Evolutionary conservation across 2,888 invertebrate species (phyloP).

Genomic region (Ectemnius continuus): DNA sequence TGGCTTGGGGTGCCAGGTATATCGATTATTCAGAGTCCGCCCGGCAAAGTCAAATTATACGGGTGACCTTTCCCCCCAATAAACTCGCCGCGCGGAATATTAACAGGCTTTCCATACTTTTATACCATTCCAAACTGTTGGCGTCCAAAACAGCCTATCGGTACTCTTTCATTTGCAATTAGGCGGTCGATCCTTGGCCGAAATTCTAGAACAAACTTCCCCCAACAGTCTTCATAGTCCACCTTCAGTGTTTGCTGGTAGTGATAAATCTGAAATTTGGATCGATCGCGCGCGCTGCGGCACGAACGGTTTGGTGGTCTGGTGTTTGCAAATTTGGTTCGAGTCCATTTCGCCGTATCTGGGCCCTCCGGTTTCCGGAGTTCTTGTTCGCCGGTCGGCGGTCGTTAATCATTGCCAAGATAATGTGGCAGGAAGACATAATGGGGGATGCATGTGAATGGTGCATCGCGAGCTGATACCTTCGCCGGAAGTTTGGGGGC

Average conservation of each 20-base stretch:
- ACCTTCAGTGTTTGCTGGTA: conserved; percentile 26
- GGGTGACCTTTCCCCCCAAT: conserved; percentile 59
- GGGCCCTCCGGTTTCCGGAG: conserved; percentile 36
- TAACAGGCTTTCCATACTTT: conserved; percentile 39
- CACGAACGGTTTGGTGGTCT: conserved; percentile 9
- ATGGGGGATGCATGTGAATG: conserved; percentile 49
- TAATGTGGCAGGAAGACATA: conserved; percentile 54
- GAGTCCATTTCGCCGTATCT: conserved; percentile 46
- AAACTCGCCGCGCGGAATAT: conserved; percentile 60
- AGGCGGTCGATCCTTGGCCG: not conserved
- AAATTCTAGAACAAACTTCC: too few species aligned
- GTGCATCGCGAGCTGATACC: conserved; percentile 47
- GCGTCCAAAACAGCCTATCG: not conserved
- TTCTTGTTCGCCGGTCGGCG: conserved; percentile 43
- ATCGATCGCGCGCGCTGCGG: not conserved
- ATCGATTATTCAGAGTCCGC: conserved; percentile 71
- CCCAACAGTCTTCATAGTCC: not conserved
- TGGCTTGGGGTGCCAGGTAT: conserved; percentile 44
- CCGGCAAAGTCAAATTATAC: conserved; percentile 70
- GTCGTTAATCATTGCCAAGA: conserved; percentile 56
- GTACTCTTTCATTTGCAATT: conserved; percentile 8
- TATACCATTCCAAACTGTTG: not conserved
- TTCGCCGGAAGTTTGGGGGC: conserved; percentile 34
- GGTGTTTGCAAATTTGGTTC: conserved; percentile 51
- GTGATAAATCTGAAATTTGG: conserved; percentile 10